phyloP scores from a whole-genome alignment of 2,888 invertebrate genomes.

The Oscheius onirici region DNA sequence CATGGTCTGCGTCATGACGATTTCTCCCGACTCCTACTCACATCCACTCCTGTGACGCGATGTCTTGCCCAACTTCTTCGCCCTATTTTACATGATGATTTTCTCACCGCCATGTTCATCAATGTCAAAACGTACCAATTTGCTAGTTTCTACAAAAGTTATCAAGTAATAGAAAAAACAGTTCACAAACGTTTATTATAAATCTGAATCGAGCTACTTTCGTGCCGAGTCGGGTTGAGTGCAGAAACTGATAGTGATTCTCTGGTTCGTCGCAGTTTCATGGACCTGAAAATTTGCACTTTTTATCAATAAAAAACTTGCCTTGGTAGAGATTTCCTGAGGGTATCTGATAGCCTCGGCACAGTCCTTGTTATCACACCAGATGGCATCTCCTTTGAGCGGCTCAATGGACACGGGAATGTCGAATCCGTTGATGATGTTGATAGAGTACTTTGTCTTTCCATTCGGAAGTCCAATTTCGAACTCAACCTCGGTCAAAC shows the following conservation, averaged over 20 bases:
- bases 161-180: too few relatives aligned
- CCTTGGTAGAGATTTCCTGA: background rate
- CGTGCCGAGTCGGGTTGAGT: background rate
- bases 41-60: too few relatives aligned
- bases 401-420: slow-evolving; percentile 15
- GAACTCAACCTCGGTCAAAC: background rate
- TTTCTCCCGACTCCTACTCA: too few relatives aligned
- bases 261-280: background rate
- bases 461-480: background rate
- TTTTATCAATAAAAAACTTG: background rate
- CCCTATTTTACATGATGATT: too few relatives aligned
- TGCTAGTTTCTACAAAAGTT: too few relatives aligned
- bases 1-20: too few relatives aligned
- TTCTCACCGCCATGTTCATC: too few relatives aligned
- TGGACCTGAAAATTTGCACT: background rate
- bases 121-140: too few relatives aligned
- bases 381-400: background rate
- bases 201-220: background rate
- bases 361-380: background rate
- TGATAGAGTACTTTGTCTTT: slow-evolving; percentile 5
- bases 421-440: slow-evolving; percentile 16
- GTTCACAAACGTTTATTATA: background rate
- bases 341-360: background rate
- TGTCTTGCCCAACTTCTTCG: too few relatives aligned
- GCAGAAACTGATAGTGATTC: background rate